These are phyloP conservation scores for Macrosteles quadrilineatus DNA, from an alignment of 1,140 invertebrate genomes.

Conservation along the genomic window DNA sequence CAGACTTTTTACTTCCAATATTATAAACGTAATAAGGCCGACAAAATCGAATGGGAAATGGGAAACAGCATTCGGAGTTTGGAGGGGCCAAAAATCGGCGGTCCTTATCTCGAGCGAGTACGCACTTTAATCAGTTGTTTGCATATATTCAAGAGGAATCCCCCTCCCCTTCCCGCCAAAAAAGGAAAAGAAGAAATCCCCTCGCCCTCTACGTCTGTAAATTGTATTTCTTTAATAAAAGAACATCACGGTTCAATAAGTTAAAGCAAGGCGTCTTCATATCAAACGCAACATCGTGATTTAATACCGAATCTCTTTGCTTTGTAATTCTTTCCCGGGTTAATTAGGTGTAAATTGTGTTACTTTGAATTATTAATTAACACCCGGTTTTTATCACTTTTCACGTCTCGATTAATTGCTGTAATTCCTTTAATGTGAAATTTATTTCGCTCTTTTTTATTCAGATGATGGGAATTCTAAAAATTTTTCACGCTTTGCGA, in stretches of 20 bases:
- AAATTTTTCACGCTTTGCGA: too few relatives aligned
- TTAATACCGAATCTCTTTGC: not conserved
- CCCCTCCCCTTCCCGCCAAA: not conserved
- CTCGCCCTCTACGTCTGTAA: not conserved
- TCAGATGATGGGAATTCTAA: too few relatives aligned
- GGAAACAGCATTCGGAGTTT: not conserved
- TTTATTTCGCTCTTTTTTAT: too few relatives aligned
- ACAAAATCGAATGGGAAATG: not conserved
- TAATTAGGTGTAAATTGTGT: slow-evolving; percentile 12
- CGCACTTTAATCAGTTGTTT: slow-evolving; percentile 5
- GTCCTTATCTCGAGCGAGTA: not conserved
- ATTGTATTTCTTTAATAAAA: slow-evolving; percentile 17
- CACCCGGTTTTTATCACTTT: not conserved
- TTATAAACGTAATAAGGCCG: not conserved
- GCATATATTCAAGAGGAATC: slow-evolving; percentile 4
- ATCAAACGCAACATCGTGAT: not conserved
- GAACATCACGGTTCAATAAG: slow-evolving; percentile 13
- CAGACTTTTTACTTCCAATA: too few relatives aligned
- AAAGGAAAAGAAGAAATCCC: not conserved
- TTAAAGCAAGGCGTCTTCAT: not conserved
- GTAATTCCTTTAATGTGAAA: too few relatives aligned
- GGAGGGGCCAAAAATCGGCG: slow-evolving; percentile 9
- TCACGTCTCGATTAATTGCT: not conserved
- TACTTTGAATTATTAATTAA: slow-evolving; percentile 15
- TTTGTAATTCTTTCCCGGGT: not conserved